Evolutionary conservation across 2,888 invertebrate genomes (phyloP).

Genomic region (Leptinotarsa rubiginosa): DNA sequence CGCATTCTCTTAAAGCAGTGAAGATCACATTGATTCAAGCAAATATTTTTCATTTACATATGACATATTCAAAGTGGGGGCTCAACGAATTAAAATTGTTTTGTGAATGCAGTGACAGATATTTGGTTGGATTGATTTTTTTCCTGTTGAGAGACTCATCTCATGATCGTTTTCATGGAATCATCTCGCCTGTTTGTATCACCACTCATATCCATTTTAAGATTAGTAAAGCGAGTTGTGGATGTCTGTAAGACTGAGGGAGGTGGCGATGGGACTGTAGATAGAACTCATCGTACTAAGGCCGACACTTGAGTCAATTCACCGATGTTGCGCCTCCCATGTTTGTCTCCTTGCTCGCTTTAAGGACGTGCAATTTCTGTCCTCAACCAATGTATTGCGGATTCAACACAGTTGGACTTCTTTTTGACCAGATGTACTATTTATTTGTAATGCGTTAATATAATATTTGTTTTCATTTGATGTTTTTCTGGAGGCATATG

Average conservation of each 20-base stretch:
- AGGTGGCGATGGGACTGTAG: slow-evolving; percentile 58
- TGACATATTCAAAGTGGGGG: not conserved
- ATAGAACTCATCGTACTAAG: slow-evolving; percentile 56
- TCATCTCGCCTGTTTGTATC: slow-evolving; percentile 54
- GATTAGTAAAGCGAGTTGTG: slow-evolving; percentile 58
- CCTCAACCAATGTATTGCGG: slow-evolving; percentile 56
- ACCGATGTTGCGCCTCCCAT: slow-evolving; percentile 59
- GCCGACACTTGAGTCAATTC: slow-evolving; percentile 51
- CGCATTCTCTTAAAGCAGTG: slow-evolving; percentile 64
- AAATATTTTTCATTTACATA: not conserved
- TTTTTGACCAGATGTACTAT: slow-evolving; percentile 38
- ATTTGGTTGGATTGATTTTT: not conserved
- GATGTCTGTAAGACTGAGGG: slow-evolving; percentile 66
- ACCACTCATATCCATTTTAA: slow-evolving; percentile 48
- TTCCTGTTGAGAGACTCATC: slow-evolving; percentile 60
- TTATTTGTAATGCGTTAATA: slow-evolving; percentile 43
- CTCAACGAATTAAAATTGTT: not conserved
- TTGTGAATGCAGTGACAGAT: not conserved
- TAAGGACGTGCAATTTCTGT: slow-evolving; percentile 63
- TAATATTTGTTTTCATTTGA: slow-evolving; percentile 45
- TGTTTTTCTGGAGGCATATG: slow-evolving; percentile 34
- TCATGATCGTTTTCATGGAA: slow-evolving; percentile 52
- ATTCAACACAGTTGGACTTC: slow-evolving; percentile 27
- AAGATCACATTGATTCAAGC: not conserved
- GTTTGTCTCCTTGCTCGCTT: slow-evolving; percentile 60